Evolutionary conservation across 2,797 vertebrate species (phyloP), one percentile per base, ranked within the genome.

Genomic region (Sebastolobus alascanus): DNA sequence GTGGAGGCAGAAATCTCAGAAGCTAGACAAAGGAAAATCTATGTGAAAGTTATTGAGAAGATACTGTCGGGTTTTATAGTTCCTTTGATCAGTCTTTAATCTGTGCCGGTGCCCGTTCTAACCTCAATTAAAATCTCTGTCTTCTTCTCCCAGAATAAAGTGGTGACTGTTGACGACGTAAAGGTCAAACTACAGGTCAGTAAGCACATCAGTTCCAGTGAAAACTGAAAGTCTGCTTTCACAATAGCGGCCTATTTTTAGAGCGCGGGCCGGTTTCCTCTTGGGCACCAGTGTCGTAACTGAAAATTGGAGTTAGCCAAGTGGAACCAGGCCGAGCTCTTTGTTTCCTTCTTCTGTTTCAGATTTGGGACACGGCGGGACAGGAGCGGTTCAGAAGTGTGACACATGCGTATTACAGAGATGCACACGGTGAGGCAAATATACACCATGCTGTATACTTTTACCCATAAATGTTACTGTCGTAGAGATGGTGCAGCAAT

Each of bases 331-430:
- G 68, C 55, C 70, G 33, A 33, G 43, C 38, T 61, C 38, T 50
- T 20, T 11, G 4, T 66, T 69, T 29, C 25, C 7, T 35, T 81
- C 20, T 73, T 80, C 75, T 79, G 56, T 87, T 84, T 54, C 93
- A 98, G 97, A 97, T 98, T 84, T 98, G 97, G 97, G 97, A 98
- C 93, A 98, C 97, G 0, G 97, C 97, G 0, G 97, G 97, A 68
- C 97, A 97, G 91, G 97, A 98, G 61, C 85, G 97, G 20, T 97
- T 97, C 91, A 94, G 97, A 68, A 97, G 97, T 0, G 96, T 97
- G 82, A 97, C 97, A 1, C 97, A 97, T 0, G 96, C 97, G 4
- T 97, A 98, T 87, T 98, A 97, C 89, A 95, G 97, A 18, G 97
- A 98, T 0, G 97, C 97, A 46, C 96, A 98, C 0, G 97, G 97